These are phyloP conservation scores for Lynx canadensis DNA, from an alignment of 2,113 vertebrate genomes.

Conservation along the genomic window DNA sequence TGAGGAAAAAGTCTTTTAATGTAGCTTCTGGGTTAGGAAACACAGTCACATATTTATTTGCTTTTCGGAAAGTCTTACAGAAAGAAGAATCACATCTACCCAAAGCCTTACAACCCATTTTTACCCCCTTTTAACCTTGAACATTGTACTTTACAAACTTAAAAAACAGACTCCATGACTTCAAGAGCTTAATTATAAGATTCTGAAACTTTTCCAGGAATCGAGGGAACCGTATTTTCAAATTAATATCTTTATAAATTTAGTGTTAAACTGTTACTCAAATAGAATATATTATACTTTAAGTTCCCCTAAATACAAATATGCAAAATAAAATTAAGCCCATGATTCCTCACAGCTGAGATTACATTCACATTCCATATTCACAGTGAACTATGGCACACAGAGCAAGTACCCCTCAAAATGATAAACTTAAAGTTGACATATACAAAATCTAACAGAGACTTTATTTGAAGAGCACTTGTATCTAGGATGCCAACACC, in stretches of 20 bases:
- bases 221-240: background rate
- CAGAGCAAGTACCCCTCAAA: background rate
- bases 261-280: background rate
- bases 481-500: background rate
- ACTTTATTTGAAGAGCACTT: background rate
- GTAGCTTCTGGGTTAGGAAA: background rate
- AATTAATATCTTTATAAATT: constrained; percentile 4
- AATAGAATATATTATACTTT: background rate
- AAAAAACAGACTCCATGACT: background rate
- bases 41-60: background rate
- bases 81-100: background rate
- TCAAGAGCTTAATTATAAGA: constrained; percentile 15
- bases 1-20: background rate
- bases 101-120: background rate
- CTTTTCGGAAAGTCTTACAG: background rate
- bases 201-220: background rate
- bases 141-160: background rate
- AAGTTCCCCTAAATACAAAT: background rate
- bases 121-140: background rate
- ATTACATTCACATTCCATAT: background rate
- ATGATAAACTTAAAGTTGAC: background rate
- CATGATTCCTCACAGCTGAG: background rate
- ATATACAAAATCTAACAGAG: background rate
- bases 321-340: background rate
- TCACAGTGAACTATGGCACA: background rate